Conservation (phyloP, 1,140 invertebrate species). For the Zeugodacus cucurbitae region DNA sequence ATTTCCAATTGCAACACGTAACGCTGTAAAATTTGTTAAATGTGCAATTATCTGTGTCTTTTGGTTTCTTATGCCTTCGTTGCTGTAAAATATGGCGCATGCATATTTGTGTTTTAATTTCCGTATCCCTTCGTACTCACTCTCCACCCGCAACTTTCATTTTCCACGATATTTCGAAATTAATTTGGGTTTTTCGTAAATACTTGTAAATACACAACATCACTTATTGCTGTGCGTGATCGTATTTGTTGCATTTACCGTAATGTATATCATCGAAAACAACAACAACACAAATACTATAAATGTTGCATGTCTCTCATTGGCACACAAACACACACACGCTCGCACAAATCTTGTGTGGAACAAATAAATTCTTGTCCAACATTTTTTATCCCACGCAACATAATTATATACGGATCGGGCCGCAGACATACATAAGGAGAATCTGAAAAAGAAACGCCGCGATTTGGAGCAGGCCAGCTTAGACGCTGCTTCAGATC, state of each 20-base stretch:
- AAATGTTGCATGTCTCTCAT: not conserved
- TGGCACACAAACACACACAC: not conserved
- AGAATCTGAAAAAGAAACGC: conserved; percentile 90
- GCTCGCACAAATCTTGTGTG: conserved; percentile 46
- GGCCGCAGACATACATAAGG: conserved; percentile 76
- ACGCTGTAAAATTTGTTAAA: not conserved
- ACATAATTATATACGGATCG: conserved; percentile 65
- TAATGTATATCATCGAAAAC: not conserved
- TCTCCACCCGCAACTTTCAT: not conserved
- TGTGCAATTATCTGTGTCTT: not conserved
- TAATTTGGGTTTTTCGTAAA: not conserved
- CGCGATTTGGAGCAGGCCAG: conserved; percentile 86
- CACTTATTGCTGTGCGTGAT: not conserved
- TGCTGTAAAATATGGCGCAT: conserved; percentile 10
- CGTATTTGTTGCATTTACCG: not conserved
- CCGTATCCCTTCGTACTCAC: not conserved
- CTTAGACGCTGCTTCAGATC: conserved; percentile 84
- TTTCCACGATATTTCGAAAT: not conserved
- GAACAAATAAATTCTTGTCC: conserved; percentile 67
- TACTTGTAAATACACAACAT: not conserved
- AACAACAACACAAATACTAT: not conserved
- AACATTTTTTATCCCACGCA: conserved; percentile 59
- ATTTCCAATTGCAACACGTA: not conserved
- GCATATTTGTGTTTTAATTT: not conserved
- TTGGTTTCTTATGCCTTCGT: conserved; percentile 18